Percentiles rank a stretch among this genome's conserved stretches.
These are phyloP conservation scores for Simalia tracyae DNA, from an alignment of 2,797 vertebrate species.

Conservation along the genomic window DNA sequence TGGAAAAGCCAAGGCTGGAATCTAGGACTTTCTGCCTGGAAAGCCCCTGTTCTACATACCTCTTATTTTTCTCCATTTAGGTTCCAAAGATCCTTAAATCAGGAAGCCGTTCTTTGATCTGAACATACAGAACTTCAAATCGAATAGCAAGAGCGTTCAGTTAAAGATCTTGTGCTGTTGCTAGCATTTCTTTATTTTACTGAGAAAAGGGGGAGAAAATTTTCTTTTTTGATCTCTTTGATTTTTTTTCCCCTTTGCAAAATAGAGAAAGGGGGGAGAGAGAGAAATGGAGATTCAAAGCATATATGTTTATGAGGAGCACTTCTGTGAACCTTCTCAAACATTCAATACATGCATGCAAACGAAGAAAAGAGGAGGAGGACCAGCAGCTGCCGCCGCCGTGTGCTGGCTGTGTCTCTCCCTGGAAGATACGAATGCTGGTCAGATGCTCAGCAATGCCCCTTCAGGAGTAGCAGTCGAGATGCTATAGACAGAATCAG, in stretches of 20 bases:
- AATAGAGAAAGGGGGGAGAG: not conserved
- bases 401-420: not conserved
- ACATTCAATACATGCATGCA: not conserved
- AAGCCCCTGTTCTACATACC: not conserved
- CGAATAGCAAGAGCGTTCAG: not conserved
- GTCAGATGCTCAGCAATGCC: not conserved
- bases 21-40: not conserved
- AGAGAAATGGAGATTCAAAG: not conserved
- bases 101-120: not conserved
- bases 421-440: not conserved
- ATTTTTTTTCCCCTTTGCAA: not conserved
- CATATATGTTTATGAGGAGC: not conserved
- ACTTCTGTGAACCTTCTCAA: not conserved
- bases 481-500: not conserved
- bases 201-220: not conserved
- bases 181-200: not conserved
- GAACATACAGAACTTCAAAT: not conserved
- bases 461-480: not conserved
- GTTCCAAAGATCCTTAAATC: not conserved
- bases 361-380: not conserved
- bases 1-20: not conserved
- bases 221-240: not conserved
- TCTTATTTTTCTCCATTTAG: not conserved
- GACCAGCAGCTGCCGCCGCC: not conserved
- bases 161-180: not conserved